Percentiles rank a stretch among this genome's conserved stretches.
Conservation (phyloP, 1,140 invertebrate species). For the Meloidogyne exigua region DNA sequence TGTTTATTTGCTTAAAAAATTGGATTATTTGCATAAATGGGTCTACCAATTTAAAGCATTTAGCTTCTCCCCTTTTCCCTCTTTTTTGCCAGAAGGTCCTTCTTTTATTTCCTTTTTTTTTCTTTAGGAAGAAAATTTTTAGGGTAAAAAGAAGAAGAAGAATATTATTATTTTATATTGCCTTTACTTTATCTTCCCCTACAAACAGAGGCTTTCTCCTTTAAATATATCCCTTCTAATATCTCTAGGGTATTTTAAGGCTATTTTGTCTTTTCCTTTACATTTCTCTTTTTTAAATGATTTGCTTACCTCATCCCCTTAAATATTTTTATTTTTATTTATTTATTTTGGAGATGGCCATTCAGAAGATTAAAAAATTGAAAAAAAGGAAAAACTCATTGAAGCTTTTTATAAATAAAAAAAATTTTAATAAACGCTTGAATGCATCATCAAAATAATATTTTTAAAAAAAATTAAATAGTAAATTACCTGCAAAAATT, state of each 20-base stretch:
- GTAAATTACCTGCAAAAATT: no score
- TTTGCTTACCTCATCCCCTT: neutral
- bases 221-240: neutral
- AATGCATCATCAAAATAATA: neutral
- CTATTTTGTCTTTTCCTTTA: neutral
- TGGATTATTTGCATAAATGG: constrained; percentile 33
- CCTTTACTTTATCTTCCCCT: no score
- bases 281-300: neutral
- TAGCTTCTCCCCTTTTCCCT: neutral
- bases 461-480: neutral
- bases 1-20: constrained; percentile 25
- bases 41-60: neutral
- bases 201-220: no score
- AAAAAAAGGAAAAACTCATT: neutral
- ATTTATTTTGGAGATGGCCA: neutral
- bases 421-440: neutral
- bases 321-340: neutral
- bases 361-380: neutral
- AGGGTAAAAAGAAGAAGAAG: no score
- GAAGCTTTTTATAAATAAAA: neutral
- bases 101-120: no score
- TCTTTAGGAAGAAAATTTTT: no score
- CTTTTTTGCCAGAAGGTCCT: constrained; percentile 4
- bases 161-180: no score
- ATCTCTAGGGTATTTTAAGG: neutral